These are phyloP conservation scores for Lagodon rhomboides DNA, from an alignment of 2,797 vertebrate species.

Conservation along the genomic window DNA sequence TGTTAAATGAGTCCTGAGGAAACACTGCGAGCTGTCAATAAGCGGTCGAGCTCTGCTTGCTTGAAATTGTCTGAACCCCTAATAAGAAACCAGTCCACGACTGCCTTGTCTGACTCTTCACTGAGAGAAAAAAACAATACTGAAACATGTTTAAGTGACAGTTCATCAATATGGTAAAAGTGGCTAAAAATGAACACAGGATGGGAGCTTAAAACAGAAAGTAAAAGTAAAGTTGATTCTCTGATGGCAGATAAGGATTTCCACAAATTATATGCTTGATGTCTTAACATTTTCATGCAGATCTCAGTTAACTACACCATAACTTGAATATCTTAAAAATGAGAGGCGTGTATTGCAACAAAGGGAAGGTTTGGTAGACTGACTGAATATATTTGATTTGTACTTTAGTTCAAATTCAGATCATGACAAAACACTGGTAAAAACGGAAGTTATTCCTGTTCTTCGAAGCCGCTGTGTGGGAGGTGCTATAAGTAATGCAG, in stretches of 20 bases:
- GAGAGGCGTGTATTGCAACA: background rate
- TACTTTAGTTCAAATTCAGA: background rate
- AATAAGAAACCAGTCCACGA: conserved; percentile 8
- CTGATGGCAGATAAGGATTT: conserved; percentile 32
- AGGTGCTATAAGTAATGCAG: conserved; percentile 4
- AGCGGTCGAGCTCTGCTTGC: background rate
- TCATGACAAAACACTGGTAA: background rate
- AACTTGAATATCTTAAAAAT: conserved; percentile 9
- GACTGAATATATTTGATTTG: background rate
- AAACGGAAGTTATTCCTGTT: conserved; percentile 3
- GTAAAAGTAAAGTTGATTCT: conserved; percentile 22
- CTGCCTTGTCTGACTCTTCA: conserved; percentile 1
- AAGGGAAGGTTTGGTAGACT: background rate
- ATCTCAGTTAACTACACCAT: conserved; percentile 10
- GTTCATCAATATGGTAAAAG: background rate
- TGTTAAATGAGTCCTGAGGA: conserved; percentile 25
- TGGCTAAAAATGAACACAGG: conserved; percentile 11
- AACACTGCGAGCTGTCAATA: conserved; percentile 27
- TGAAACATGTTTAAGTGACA: conserved; percentile 4
- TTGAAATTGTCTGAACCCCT: background rate
- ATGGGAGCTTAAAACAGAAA: conserved; percentile 14
- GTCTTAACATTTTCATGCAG: conserved; percentile 18
- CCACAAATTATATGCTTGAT: conserved; percentile 46
- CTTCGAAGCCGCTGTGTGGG: conserved; percentile 15
- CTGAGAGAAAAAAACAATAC: background rate